Conservation (phyloP, 2,113 vertebrate genomes). For the Otus sunia region DNA sequence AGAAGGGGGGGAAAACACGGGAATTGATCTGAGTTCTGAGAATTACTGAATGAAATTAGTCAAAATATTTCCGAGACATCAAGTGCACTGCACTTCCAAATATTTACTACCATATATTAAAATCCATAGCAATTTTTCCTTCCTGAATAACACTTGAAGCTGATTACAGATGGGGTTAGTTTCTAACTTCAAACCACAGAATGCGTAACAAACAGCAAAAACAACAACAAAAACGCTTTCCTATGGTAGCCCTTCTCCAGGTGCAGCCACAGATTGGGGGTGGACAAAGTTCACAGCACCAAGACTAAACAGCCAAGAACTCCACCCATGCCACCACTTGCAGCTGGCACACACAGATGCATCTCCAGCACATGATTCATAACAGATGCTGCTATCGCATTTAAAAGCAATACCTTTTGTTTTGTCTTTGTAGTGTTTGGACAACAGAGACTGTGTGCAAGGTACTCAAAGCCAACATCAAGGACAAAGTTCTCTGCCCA, state of each 20-base stretch:
- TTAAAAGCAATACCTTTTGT: background rate
- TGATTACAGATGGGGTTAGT: background rate
- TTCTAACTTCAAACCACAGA: background rate
- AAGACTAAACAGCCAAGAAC: background rate
- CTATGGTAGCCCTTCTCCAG: background rate
- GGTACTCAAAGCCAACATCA: constrained; percentile 69
- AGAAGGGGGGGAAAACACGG: accelerated
- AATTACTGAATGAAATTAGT: background rate
- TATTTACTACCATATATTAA: background rate
- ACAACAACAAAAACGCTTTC: background rate
- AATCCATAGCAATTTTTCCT: background rate
- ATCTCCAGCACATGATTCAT: accelerated
- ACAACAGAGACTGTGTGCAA: constrained; percentile 70
- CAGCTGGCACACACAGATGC: background rate
- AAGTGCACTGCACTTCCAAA: background rate
- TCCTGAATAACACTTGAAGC: background rate
- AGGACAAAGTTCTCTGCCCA: constrained; percentile 38
- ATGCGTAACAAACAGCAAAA: background rate
- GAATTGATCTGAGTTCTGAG: background rate
- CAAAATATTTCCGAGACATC: background rate
- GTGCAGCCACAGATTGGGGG: accelerated
- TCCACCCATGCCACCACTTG: background rate
- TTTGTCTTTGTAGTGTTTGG: constrained; percentile 73
- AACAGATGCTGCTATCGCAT: background rate
- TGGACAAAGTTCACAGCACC: accelerated